Base-by-base conservation (phyloP, 2,113 vertebrate species). In the Nothoprocta pentlandii region DNA sequence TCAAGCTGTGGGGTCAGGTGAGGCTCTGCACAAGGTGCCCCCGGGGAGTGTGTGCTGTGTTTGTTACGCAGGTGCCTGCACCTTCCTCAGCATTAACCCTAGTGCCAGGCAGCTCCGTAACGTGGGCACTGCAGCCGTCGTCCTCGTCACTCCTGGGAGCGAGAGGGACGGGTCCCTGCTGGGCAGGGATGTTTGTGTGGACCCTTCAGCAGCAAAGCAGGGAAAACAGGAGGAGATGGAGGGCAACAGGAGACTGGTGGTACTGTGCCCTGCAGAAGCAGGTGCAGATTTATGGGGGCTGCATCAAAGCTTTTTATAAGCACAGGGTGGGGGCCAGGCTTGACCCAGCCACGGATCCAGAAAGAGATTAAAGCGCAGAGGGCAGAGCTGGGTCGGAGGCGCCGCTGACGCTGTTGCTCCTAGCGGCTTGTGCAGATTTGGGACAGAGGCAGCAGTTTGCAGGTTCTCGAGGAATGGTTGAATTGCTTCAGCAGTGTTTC, bases 401-500 rank as follows among this genome's bases (percentile, higher is more conserved):
- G 25, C 25, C 5, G 16, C 17, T 39, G 68, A 49, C 34, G 19
- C 25, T 2, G 19, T 71, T 28, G 25, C 39, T 53, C 51, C 47
- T 53, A 30, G 34, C 49, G 30, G 49, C 69, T 53, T 51, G 21
- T 71, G 69, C 68, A 88, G 46, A 14, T 70, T 78, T 56, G 64
- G 34, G 66, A 62, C 85, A 51, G 86, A 81, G 34, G 47, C 84
- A 89, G 56, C 14, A 2, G 34, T 91, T 80, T 80, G 30, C 75
- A 62, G 46, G 22, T 85, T 70, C 79, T 61, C 36, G 28, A 78
- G 83, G 69, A 78, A 61, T 42, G 6, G 8, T 32, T 62, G 21
- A 68, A 36, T 82, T 76, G 23, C 67, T 91, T 83, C 82, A 80
- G 88, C n/a, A 67, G 19, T 66, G 30, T 90, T 90, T 85, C 73